Conservation (phyloP, 2,113 vertebrate genomes). For the Zapornia atra region DNA sequence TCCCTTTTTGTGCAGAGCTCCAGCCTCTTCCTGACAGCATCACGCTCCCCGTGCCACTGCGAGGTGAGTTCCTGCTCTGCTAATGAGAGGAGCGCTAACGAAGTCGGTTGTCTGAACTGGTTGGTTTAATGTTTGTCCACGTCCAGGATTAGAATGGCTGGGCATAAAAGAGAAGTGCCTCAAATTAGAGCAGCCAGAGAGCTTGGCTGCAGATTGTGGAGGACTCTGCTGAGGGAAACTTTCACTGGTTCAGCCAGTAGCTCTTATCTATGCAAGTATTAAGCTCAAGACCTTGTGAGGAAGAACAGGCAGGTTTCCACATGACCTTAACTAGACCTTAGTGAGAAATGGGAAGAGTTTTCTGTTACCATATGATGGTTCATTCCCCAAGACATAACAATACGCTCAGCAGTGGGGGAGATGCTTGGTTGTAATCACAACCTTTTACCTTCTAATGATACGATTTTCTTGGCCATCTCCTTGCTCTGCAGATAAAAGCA, state of each 20-base stretch:
- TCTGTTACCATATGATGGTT: neutral
- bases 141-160: neutral
- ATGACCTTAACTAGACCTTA: neutral
- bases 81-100: too few relatives aligned
- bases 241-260: neutral
- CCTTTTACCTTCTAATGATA: neutral
- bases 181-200: neutral
- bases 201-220: neutral
- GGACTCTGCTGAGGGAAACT: neutral
- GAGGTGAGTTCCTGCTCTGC: neutral
- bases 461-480: neutral
- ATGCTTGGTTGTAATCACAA: neutral
- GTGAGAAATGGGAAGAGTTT: neutral
- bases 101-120: neutral
- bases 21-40: neutral
- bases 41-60: neutral
- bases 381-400: neutral
- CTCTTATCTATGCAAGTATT: neutral
- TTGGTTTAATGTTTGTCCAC: neutral
- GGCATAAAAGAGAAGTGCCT: neutral
- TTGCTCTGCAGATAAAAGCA: neutral
- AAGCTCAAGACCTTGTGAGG: neutral
- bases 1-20: neutral
- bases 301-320: neutral
- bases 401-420: neutral